phyloP scores from a whole-genome alignment of 2,888 invertebrate genomes.

The Syrphus vitripennis region DNA sequence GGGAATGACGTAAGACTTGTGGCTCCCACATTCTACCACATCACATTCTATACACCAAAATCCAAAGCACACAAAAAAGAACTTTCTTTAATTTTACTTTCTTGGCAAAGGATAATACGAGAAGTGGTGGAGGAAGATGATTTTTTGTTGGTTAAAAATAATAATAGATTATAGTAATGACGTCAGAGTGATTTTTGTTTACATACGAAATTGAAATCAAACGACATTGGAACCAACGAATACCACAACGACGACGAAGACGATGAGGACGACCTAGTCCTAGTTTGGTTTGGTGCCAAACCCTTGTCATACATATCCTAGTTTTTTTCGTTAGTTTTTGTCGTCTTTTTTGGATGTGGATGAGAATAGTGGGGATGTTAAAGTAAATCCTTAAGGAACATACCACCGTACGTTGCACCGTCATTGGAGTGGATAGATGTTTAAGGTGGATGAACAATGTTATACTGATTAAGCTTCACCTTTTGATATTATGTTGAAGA shows the following conservation, averaged over 20 bases:
- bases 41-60: too few relatives aligned
- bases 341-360: slow-evolving; percentile 21
- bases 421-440: background rate
- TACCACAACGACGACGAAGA: background rate
- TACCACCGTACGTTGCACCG: background rate
- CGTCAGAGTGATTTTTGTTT: slow-evolving; percentile 49
- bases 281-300: slow-evolving; percentile 39
- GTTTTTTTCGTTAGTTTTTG: slow-evolving; percentile 28
- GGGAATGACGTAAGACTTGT: slow-evolving; percentile 71
- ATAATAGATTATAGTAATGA: slow-evolving; percentile 23
- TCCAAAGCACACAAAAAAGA: slow-evolving; percentile 20
- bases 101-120: background rate
- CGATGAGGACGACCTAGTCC: slow-evolving; percentile 47
- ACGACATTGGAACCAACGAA: background rate
- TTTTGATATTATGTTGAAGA: background rate
- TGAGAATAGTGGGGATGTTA: background rate
- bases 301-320: slow-evolving; percentile 22
- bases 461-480: background rate
- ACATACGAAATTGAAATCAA: slow-evolving; percentile 44
- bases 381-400: background rate
- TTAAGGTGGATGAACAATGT: background rate
- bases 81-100: background rate
- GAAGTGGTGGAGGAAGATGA: background rate
- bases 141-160: background rate
- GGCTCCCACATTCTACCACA: slow-evolving; percentile 29